These are phyloP conservation scores for Baryphthengus martii DNA, from an alignment of 2,113 vertebrate genomes.

Conservation along the genomic window DNA sequence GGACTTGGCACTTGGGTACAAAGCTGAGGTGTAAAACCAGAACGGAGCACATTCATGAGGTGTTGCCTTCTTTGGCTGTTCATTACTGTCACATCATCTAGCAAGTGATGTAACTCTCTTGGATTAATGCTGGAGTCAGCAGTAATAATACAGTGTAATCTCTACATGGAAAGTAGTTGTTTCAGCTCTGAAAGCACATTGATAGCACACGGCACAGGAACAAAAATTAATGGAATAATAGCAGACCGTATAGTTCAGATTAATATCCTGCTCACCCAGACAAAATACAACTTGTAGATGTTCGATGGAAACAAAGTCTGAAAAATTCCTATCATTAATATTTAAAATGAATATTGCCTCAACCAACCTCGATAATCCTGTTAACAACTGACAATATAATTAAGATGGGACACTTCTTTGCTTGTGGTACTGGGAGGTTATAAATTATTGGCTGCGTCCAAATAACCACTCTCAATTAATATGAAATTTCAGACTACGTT, in stretches of 20 bases:
- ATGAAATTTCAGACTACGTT: background rate
- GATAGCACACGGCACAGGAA: background rate
- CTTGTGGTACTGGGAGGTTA: background rate
- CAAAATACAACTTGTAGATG: background rate
- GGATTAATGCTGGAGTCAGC: background rate
- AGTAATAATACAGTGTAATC: background rate
- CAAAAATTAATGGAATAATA: background rate
- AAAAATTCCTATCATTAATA: background rate
- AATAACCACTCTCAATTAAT: background rate
- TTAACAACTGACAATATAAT: background rate
- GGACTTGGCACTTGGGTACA: background rate
- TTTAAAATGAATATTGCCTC: background rate
- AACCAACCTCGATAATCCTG: background rate
- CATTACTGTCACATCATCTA: background rate
- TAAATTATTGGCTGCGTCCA: background rate
- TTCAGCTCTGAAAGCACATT: background rate
- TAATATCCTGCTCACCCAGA: background rate
- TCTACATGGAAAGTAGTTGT: background rate
- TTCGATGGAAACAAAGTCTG: background rate
- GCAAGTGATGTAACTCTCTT: background rate
- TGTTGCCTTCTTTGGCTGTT: background rate
- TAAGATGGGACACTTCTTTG: background rate
- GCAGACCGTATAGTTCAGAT: background rate
- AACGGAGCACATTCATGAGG: background rate
- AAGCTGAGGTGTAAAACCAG: rapidly evolving